Evolutionary conservation across 2,797 vertebrate genomes (phyloP).

Genomic region (Saxicola maurus): DNA sequence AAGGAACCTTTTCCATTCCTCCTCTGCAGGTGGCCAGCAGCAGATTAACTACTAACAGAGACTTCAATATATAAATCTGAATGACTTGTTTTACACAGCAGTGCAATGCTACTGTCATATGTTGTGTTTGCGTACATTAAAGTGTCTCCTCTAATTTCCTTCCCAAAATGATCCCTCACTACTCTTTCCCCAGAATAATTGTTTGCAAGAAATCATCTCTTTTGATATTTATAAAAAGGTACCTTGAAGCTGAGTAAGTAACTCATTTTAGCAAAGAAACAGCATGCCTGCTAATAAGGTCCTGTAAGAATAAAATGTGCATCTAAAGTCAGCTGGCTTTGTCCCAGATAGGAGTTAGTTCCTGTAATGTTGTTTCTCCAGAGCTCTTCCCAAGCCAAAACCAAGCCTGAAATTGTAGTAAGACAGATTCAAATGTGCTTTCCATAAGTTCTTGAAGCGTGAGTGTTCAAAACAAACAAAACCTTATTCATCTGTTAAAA

Average conservation of each 20-base stretch:
- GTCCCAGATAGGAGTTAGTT: neutral
- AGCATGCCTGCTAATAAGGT: neutral
- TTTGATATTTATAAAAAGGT: neutral
- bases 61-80: constrained; percentile 62
- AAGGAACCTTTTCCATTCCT: constrained; percentile 69
- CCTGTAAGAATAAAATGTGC: neutral
- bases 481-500: neutral
- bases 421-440: neutral
- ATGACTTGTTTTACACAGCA: constrained; percentile 61
- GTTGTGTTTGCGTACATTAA: constrained; percentile 45
- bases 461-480: neutral
- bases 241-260: neutral
- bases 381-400: neutral
- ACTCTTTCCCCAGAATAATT: neutral
- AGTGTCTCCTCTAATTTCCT: constrained; percentile 13
- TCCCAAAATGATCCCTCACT: constrained; percentile 18
- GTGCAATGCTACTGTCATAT: constrained; percentile 30
- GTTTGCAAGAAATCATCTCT: neutral
- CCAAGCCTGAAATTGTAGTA: neutral
- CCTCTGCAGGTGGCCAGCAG: constrained; percentile 72
- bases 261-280: neutral
- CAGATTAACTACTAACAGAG: constrained; percentile 74
- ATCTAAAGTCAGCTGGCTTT: neutral
- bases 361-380: neutral
- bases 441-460: neutral